Base-by-base conservation (phyloP, 2,797 vertebrate species). In the Phoeniculus purpureus region DNA sequence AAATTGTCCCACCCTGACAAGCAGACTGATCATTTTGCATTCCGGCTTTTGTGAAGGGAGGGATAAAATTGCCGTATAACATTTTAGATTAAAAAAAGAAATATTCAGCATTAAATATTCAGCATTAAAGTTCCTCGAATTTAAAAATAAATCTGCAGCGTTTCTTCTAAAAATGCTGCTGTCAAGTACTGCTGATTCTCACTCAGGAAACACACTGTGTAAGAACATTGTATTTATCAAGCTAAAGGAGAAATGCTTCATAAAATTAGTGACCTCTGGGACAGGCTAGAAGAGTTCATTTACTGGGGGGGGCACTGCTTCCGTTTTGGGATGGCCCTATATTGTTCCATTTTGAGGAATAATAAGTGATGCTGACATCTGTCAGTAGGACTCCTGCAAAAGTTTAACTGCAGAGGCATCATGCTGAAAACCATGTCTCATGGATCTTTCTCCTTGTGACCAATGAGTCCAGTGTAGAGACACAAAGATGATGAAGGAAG, bases 41-140 rank as follows among this genome's bases (percentile, higher is more conserved):
- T 80, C 83, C 68, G 68, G 19, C 21, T 95, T 94, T 94, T 94
- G 64, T 81, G 70, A 91, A 27, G n/a, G 32, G 43, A 43, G 70
- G 52, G 60, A 79, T 80, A 94, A 92, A 88, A 91, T 47, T 80
- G 83, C 60, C 34, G 82, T 81, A 87, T 91, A 94, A 85, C 37
- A 93, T 81, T 94, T 81, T 90, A 76, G 31, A 95, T 88, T 91
- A 29, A 84, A 90, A 89, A 94, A 95, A 93, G 4, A 93, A 92
- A 86, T 90, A 91, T 64, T 83, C 61, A 65, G 5, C 50, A 95
- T 94, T 91, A 94, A 94, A 91, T 87, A 94, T 94, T 94, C 68
- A 94, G 70, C 77, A 90, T 72, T 52, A 67, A 94, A 86, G 27
- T 78, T 96, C 81, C 65, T 91, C 15, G 25, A 87, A 74, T 86